Percentiles rank a stretch among this genome's conserved stretches.
These are phyloP conservation scores for Notospermus geniculatus DNA, from an alignment of 1,140 invertebrate species.

Conservation along the genomic window DNA sequence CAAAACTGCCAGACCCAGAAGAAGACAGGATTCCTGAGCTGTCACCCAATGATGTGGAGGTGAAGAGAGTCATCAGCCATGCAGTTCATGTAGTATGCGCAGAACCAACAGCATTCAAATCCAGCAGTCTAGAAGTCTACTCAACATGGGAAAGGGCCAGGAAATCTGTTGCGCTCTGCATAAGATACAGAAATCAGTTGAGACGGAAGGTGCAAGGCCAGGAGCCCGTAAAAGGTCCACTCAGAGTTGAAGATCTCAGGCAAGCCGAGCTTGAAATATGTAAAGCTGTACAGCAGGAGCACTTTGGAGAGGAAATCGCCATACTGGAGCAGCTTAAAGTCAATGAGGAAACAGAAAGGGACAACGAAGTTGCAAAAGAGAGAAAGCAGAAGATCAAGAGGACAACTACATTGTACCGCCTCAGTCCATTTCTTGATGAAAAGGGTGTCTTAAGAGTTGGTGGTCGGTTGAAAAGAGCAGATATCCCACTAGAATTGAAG, in stretches of 20 bases:
- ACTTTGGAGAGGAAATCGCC: neutral
- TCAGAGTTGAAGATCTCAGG: neutral
- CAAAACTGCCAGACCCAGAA: no score
- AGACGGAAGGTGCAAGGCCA: neutral
- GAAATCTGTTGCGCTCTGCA: conserved; percentile 7
- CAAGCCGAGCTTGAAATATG: conserved; percentile 6
- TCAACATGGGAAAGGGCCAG: conserved; percentile 8
- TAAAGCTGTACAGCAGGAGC: neutral
- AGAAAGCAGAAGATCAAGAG: neutral
- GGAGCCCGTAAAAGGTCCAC: neutral
- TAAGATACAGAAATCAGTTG: conserved; percentile 8
- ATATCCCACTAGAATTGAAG: conserved; percentile 1
- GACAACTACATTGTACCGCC: neutral
- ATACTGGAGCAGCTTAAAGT: no score
- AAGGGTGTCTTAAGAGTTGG: conserved; percentile 13
- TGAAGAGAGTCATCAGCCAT: neutral
- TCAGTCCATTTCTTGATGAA: conserved; percentile 15
- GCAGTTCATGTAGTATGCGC: neutral
- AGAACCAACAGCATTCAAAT: no score
- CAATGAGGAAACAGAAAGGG: neutral
- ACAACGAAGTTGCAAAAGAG: neutral
- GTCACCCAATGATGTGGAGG: conserved; percentile 10
- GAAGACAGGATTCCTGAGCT: no score
- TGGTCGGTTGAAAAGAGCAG: conserved; percentile 8
- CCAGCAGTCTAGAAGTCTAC: conserved; percentile 1